These are phyloP conservation scores for Venustoraphidia nigricollis DNA, from an alignment of 2,888 invertebrate genomes.

Conservation along the genomic window DNA sequence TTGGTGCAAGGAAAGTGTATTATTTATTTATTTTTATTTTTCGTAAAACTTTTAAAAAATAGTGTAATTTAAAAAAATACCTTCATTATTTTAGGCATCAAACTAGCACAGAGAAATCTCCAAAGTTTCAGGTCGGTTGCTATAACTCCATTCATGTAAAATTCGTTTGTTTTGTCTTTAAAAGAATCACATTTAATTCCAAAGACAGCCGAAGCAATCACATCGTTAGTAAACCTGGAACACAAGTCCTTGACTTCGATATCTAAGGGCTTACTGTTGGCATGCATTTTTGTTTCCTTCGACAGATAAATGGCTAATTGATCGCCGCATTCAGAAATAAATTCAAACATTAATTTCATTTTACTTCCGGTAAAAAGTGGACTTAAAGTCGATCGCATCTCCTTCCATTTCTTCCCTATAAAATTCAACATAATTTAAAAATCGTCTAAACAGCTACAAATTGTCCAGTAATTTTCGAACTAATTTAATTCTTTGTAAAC, in stretches of 20 bases:
- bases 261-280: not conserved
- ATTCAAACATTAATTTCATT: not conserved
- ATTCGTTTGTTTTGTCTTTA: conserved; percentile 9
- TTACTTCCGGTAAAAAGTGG: not conserved
- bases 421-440: not conserved
- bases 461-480: no score
- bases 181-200: conserved; percentile 9
- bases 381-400: not conserved
- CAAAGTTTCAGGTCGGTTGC: not conserved
- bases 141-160: conserved; percentile 8
- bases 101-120: not conserved
- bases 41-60: no score
- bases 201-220: conserved; percentile 11
- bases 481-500: no score
- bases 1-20: no score
- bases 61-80: not conserved
- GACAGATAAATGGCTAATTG: conserved; percentile 4
- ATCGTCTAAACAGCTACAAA: no score
- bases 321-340: not conserved
- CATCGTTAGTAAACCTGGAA: conserved; percentile 11
- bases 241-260: conserved; percentile 9
- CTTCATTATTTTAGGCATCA: conserved; percentile 3
- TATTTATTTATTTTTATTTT: no score
- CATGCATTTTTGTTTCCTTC: not conserved
- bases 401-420: not conserved